These are phyloP conservation scores for Syngnathus acus DNA, from an alignment of 2,797 vertebrate genomes.

Conservation along the genomic window DNA sequence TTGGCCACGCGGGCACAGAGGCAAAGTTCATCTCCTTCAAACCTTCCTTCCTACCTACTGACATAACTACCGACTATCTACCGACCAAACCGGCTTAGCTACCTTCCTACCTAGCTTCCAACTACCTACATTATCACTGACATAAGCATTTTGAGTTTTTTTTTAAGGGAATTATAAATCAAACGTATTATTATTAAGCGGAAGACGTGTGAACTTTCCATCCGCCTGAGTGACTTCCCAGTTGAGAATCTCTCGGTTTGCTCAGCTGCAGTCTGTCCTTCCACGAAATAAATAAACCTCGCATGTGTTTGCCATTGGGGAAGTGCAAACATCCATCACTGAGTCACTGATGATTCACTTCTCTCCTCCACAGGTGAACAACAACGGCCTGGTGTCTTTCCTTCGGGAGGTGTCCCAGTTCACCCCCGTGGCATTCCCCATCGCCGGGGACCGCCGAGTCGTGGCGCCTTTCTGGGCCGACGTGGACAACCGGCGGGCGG, in stretches of 20 bases:
- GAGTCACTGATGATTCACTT: background rate
- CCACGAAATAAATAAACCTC: constrained; percentile 38
- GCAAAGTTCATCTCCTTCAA: background rate
- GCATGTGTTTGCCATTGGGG: constrained; percentile 53
- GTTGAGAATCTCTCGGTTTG: constrained; percentile 35
- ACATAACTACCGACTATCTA: background rate
- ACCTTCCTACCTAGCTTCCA: background rate
- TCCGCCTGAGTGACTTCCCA: constrained; percentile 30
- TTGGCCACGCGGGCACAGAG: background rate
- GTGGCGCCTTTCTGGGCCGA: constrained; percentile 97
- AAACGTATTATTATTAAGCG: background rate
- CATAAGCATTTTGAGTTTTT: no score
- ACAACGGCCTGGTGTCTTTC: constrained; percentile 95
- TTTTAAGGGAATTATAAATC: no score
- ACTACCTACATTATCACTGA: background rate
- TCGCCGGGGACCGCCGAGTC: constrained; percentile 89
- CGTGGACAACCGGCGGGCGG: constrained; percentile 87
- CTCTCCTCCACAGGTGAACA: constrained; percentile 82
- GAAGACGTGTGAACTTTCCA: constrained; percentile 19
- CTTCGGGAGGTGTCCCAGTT: constrained; percentile 96
- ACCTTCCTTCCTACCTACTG: background rate
- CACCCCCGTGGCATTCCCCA: constrained; percentile 92
- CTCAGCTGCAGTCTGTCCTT: constrained; percentile 46
- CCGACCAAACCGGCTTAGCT: background rate
- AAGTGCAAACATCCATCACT: constrained; percentile 54